These are phyloP conservation scores for Rhinella marina DNA, from an alignment of 2,797 vertebrate genomes.

Conservation along the genomic window DNA sequence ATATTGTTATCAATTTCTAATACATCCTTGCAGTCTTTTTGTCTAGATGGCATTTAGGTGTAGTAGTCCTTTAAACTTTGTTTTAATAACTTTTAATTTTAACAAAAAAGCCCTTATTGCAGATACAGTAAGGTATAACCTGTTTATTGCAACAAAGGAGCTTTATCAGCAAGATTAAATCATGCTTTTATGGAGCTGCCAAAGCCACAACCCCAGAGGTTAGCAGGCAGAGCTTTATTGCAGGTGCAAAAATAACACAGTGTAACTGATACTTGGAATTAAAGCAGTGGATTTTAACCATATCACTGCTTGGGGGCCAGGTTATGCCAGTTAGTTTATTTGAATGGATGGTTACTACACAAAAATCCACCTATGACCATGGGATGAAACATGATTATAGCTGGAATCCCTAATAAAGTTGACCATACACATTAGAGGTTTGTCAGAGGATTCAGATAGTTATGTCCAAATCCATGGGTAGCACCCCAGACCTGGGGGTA, in stretches of 20 bases:
- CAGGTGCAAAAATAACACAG: constrained; percentile 50
- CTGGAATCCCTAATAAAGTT: no score
- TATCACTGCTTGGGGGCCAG: neutral
- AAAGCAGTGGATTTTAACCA: constrained; percentile 20
- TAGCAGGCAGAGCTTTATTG: constrained; percentile 38
- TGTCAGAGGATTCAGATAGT: no score
- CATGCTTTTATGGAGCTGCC: constrained; percentile 48
- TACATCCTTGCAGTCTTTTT: neutral
- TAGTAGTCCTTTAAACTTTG: neutral
- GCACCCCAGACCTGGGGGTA: no score
- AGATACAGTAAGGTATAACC: constrained; percentile 24
- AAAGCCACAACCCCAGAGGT: constrained; percentile 43
- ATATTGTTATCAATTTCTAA: no score
- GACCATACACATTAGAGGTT: no score
- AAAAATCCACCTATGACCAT: neutral
- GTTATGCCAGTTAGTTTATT: neutral
- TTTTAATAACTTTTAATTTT: constrained; percentile 13
- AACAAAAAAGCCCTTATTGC: constrained; percentile 30
- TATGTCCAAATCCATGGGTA: no score
- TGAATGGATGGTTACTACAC: neutral
- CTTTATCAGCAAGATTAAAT: constrained; percentile 51
- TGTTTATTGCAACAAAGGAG: constrained; percentile 28
- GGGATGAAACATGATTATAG: neutral
- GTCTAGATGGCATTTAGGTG: neutral
- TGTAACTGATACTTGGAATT: constrained; percentile 39